A percentile compares a stretch with the other conserved stretches of the same genome.
Evolutionary conservation across 2,888 invertebrate genomes (phyloP).

Genomic region (Ormia ochracea): DNA sequence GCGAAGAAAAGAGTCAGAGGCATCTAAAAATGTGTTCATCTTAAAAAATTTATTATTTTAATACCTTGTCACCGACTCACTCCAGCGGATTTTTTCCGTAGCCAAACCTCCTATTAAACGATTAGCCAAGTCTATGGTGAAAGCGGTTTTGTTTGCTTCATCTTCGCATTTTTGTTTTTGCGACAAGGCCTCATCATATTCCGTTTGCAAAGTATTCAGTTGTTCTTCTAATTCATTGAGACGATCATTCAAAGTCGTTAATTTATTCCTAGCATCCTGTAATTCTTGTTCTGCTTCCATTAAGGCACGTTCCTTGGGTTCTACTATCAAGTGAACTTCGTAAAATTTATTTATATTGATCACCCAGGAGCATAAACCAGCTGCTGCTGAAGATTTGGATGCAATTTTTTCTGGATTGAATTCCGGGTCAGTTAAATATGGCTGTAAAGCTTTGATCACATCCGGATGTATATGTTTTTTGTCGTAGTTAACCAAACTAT

Average conservation of each 20-base stretch:
- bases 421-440: slow-evolving; percentile 81
- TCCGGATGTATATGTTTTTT: slow-evolving; percentile 95
- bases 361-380: slow-evolving; percentile 95
- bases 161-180: slow-evolving; percentile 94
- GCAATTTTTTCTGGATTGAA: slow-evolving; percentile 90
- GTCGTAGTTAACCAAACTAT: slow-evolving; percentile 89
- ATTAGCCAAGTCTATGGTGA: slow-evolving; percentile 93
- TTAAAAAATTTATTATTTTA: background rate
- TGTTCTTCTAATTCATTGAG: slow-evolving; percentile 85
- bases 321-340: slow-evolving; percentile 93
- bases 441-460: slow-evolving; percentile 86
- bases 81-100: slow-evolving; percentile 93
- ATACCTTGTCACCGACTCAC: slow-evolving; percentile 80
- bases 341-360: slow-evolving; percentile 93
- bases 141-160: slow-evolving; percentile 92
- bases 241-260: slow-evolving; percentile 85
- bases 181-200: slow-evolving; percentile 90
- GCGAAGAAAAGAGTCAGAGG: slow-evolving; percentile 63
- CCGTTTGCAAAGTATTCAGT: slow-evolving; percentile 84
- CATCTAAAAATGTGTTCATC: background rate
- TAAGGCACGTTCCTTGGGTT: slow-evolving; percentile 92
- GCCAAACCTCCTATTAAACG: slow-evolving; percentile 93
- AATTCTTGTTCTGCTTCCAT: slow-evolving; percentile 90
- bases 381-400: slow-evolving; percentile 92
- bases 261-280: slow-evolving; percentile 87